phyloP scores from a whole-genome alignment of 2,888 invertebrate species.

The Pecten maximus region DNA sequence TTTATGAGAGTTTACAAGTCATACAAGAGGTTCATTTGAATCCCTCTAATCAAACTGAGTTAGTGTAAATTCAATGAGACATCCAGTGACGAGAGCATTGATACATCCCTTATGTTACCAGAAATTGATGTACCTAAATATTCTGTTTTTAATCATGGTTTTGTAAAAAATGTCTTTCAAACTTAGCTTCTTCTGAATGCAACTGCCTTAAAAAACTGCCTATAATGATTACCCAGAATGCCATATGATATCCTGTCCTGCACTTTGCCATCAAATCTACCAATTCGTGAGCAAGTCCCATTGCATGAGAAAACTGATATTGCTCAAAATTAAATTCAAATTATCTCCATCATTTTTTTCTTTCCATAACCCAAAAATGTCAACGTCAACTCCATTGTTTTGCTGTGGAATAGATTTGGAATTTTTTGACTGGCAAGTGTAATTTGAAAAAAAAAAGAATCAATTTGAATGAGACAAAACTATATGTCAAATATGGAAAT shows the following conservation, averaged over 20 bases:
- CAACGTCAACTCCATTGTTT: background rate
- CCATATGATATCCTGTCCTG: slow-evolving; percentile 22
- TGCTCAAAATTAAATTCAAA: slow-evolving; percentile 35
- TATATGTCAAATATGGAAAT: slow-evolving; percentile 35
- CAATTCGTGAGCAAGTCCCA: background rate
- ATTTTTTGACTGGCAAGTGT: slow-evolving; percentile 17
- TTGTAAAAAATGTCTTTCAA: background rate
- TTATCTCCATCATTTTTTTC: slow-evolving; percentile 28
- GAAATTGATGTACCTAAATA: slow-evolving; percentile 19
- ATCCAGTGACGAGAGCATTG: background rate
- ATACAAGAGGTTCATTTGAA: no score
- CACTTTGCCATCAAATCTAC: slow-evolving; percentile 13
- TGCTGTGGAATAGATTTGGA: slow-evolving; percentile 7
- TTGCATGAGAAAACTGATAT: slow-evolving; percentile 29
- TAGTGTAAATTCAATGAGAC: background rate
- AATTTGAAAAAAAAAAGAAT: slow-evolving; percentile 30
- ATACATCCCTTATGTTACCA: background rate
- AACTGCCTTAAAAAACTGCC: slow-evolving; percentile 16
- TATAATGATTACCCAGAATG: slow-evolving; percentile 25
- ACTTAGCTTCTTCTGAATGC: background rate
- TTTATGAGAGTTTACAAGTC: no score
- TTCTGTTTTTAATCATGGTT: slow-evolving; percentile 17
- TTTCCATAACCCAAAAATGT: slow-evolving; percentile 21
- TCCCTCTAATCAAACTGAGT: background rate
- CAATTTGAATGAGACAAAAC: slow-evolving; percentile 28